Base-by-base conservation (phyloP, 2,888 invertebrate species). In the Microchrysa polita region DNA sequence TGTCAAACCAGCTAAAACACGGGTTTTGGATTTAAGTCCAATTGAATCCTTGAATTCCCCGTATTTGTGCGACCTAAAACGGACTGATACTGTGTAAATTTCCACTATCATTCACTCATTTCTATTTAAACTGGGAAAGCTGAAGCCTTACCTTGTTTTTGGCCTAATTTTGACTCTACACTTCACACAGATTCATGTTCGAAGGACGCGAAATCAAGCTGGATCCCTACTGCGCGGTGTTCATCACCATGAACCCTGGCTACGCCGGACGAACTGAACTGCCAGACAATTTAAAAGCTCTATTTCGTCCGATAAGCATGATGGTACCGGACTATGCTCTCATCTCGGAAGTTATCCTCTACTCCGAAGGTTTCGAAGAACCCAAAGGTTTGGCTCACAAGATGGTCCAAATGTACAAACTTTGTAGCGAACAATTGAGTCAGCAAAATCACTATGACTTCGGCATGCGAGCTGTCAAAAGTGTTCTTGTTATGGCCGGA, bases 381-480 rank as follows among this genome's bases (percentile, higher is more conserved):
- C 95, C 95, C 0, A 94, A 91, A 82, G 88, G 90, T 2, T 86
- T 96, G n/a, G 94, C 96, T 0, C 91, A 92, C 80, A 96, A 96
- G 84, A 95, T 96, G 95, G 93, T 94, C 0, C 92, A 95, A 82
- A 93, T 96, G 94, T 96, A 96, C 85, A 95, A 95, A 80, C 86
- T 96, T 5, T 95, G 95, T 80, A 94, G 93, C 79, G 96, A 96
- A 81, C 96, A 96, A 81, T 87, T 96, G 1, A 95, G 95, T 0
- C 94, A 95, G 79, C 96, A 96, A 81, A 93, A 95, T 81, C 96
- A 96, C 80, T 96, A 96, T 80, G 96, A 96, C 83, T 96, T 95
- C 80, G 94, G 94, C 48, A 96, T 96, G 95, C 88, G 97, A 77
- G 96, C 97, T 0, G 95, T 97, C 0, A 97, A 97, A 81, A 95